A percentile compares a stretch with the other conserved stretches of the same genome.
phyloP scores from a whole-genome alignment of 2,888 invertebrate genomes.

The Drosophila limbata region DNA sequence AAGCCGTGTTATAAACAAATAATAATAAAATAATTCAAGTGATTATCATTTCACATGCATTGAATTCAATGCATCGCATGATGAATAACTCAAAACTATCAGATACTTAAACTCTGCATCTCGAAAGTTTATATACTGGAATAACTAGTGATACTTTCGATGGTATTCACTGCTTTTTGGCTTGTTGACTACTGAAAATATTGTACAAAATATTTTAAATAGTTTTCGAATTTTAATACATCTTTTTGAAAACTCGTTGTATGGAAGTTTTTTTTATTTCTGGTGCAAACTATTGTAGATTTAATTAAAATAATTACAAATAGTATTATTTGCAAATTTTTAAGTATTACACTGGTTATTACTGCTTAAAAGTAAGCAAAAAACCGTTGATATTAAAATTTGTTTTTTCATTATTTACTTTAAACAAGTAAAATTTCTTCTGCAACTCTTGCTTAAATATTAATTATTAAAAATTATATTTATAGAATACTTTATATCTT shows the following conservation, averaged over 20 bases:
- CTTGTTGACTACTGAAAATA: neutral
- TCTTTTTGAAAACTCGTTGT: neutral
- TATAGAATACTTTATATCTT: too few relatives aligned
- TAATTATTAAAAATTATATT: too few relatives aligned
- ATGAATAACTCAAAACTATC: constrained; percentile 20
- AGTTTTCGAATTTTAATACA: neutral
- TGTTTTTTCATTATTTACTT: too few relatives aligned
- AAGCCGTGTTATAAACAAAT: constrained; percentile 21
- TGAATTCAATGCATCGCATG: constrained; percentile 12
- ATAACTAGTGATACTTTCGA: neutral
- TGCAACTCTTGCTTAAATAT: neutral
- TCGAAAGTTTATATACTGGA: constrained; percentile 1
- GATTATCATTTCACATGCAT: constrained; percentile 42
- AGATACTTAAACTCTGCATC: constrained; percentile 3
- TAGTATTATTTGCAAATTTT: too few relatives aligned
- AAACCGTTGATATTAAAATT: too few relatives aligned
- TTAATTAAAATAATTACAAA: neutral
- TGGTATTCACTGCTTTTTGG: neutral
- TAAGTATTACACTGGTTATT: too few relatives aligned
- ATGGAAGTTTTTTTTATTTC: neutral
- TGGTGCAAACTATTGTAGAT: neutral
- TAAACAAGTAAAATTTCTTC: neutral
- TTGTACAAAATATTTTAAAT: neutral
- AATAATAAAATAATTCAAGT: constrained; percentile 40
- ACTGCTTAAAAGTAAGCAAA: too few relatives aligned